phyloP scores from a whole-genome alignment of 2,113 vertebrate species.

The Progne subis region DNA sequence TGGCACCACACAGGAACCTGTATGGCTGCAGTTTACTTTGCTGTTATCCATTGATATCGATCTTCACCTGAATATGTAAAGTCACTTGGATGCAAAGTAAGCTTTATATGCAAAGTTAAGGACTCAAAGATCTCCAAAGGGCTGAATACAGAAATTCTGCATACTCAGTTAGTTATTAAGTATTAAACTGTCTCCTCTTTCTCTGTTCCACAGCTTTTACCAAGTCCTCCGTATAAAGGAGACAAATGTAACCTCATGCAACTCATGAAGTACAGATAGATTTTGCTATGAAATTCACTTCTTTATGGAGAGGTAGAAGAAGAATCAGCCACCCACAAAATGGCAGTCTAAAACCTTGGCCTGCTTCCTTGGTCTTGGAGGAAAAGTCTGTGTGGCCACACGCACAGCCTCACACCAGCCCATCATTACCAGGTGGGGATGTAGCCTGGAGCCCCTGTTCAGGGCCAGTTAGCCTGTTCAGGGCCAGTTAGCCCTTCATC shows the following conservation, averaged over 20 bases:
- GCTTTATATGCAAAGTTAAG: neutral
- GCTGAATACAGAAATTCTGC: neutral
- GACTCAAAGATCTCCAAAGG: neutral
- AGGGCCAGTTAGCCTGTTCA: fast-evolving
- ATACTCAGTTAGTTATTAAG: neutral
- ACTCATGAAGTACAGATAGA: neutral
- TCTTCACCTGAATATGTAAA: neutral
- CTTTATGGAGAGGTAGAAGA: neutral
- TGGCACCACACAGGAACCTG: neutral
- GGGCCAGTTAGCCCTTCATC: neutral
- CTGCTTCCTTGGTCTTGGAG: neutral
- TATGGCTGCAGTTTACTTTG: neutral
- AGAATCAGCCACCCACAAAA: neutral
- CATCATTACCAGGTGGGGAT: too few relatives aligned
- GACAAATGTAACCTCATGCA: neutral
- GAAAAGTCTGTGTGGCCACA: fast-evolving
- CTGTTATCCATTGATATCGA: neutral
- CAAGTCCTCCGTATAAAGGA: neutral
- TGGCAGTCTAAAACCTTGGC: neutral
- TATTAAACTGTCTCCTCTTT: neutral
- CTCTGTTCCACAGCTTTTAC: neutral
- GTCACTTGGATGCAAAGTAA: neutral
- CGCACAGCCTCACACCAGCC: neutral
- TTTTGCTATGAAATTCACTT: neutral
- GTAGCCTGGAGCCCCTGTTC: fast-evolving